Evolutionary conservation across 1,140 invertebrate genomes (phyloP).

Genomic region (Heliothis virescens): DNA sequence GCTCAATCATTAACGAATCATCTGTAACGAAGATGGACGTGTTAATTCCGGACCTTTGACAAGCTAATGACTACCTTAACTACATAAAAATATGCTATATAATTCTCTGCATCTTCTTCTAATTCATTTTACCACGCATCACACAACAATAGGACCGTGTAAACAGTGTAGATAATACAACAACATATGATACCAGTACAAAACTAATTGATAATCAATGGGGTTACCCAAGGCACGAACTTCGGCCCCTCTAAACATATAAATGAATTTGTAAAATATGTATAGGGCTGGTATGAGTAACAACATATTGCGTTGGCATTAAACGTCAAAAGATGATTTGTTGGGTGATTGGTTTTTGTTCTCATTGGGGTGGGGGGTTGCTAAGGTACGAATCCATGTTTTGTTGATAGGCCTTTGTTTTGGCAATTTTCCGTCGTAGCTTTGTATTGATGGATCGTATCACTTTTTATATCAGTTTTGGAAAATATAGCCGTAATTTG

Average conservation of each 20-base stretch:
- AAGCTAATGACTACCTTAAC: slow-evolving; percentile 59
- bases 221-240: slow-evolving; percentile 72
- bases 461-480: slow-evolving; percentile 40
- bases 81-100: slow-evolving; percentile 56
- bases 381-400: slow-evolving; percentile 73
- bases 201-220: slow-evolving; percentile 85
- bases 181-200: slow-evolving; percentile 82
- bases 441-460: slow-evolving; percentile 60
- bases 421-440: slow-evolving; percentile 58
- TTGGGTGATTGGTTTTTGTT: slow-evolving; percentile 84
- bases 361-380: slow-evolving; percentile 72
- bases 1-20: slow-evolving; percentile 81
- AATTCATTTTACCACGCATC: slow-evolving; percentile 74
- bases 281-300: slow-evolving; percentile 69
- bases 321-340: slow-evolving; percentile 86
- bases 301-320: slow-evolving; percentile 84
- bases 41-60: slow-evolving; percentile 68
- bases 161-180: slow-evolving; percentile 84
- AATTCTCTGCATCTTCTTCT: slow-evolving; percentile 46
- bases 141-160: slow-evolving; percentile 76
- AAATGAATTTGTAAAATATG: slow-evolving; percentile 52
- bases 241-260: slow-evolving; percentile 66
- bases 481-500: slow-evolving; percentile 32
- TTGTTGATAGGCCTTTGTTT: slow-evolving; percentile 79
- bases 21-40: slow-evolving; percentile 82